Conservation (phyloP, 1,140 invertebrate species). For the Zaprionus capensis region DNA sequence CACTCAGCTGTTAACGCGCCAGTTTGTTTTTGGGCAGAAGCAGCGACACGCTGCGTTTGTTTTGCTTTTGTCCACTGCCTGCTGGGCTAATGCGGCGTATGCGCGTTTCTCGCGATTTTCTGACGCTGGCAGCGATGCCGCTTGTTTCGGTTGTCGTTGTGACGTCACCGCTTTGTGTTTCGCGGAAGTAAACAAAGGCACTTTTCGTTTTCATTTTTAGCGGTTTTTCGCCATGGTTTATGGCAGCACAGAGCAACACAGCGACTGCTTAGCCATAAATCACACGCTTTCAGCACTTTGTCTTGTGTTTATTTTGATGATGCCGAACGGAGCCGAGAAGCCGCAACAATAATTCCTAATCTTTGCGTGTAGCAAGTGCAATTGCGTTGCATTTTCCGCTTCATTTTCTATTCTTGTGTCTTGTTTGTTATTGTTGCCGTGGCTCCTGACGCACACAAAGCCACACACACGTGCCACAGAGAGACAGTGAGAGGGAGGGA, state of each 20-base stretch:
- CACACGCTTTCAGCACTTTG: conserved; percentile 68
- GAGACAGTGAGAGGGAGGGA: neutral
- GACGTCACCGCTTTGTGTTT: conserved; percentile 76
- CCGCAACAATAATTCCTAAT: conserved; percentile 15
- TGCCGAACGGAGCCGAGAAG: conserved; percentile 8
- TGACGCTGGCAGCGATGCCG: conserved; percentile 28
- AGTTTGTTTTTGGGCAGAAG: conserved; percentile 20
- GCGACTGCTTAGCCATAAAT: conserved; percentile 68
- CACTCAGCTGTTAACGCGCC: conserved; percentile 67
- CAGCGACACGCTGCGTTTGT: conserved; percentile 68
- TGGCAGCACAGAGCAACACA: conserved; percentile 1
- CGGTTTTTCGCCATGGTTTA: conserved; percentile 23
- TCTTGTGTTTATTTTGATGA: conserved; percentile 62
- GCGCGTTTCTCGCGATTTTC: conserved; percentile 28
- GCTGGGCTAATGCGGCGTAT: conserved; percentile 58
- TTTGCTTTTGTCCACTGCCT: conserved; percentile 51
- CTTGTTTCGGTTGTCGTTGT: conserved; percentile 26
- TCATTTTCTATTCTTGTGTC: conserved; percentile 7
- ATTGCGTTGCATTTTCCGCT: conserved; percentile 65
- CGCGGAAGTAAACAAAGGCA: conserved; percentile 73
- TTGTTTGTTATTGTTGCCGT: conserved; percentile 27
- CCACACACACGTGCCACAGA: conserved; percentile 53
- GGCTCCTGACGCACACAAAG: conserved; percentile 46
- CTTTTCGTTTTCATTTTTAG: conserved; percentile 22
- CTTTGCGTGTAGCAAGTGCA: conserved; percentile 31